Percentiles rank a stretch among this genome's conserved stretches.
Conservation (phyloP, 2,888 invertebrate genomes). For the Arctia plantaginis region DNA sequence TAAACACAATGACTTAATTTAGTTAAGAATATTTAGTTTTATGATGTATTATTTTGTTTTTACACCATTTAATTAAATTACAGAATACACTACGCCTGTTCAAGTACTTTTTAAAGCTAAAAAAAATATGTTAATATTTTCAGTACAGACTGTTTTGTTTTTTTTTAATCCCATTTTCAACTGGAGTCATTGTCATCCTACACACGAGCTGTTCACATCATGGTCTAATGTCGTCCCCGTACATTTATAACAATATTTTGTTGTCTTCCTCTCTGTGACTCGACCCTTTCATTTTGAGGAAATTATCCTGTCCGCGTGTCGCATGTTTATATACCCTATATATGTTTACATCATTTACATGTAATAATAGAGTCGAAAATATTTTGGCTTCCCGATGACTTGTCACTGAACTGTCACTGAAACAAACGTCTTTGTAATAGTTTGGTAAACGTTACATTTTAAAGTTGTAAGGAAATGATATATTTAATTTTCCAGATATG, state of each 20-base stretch:
- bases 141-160: background rate
- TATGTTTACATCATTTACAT: constrained; percentile 7
- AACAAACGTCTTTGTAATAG: background rate
- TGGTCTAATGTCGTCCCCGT: constrained; percentile 60
- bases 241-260: constrained; percentile 73
- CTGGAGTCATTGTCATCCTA: constrained; percentile 40
- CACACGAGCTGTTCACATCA: constrained; percentile 50
- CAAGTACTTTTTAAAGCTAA: too few relatives aligned
- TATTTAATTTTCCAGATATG: too few relatives aligned
- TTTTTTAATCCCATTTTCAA: constrained; percentile 10
- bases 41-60: too few relatives aligned
- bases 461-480: too few relatives aligned
- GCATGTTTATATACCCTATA: constrained; percentile 25
- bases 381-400: too few relatives aligned
- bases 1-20: too few relatives aligned
- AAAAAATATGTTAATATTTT: too few relatives aligned
- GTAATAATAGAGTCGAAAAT: constrained; percentile 7
- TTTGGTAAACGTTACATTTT: too few relatives aligned
- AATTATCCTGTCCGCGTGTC: constrained; percentile 59
- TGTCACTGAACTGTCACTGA: too few relatives aligned
- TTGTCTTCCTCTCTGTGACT: constrained; percentile 62
- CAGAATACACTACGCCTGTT: too few relatives aligned
- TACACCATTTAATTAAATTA: too few relatives aligned
- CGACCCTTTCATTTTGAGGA: constrained; percentile 65
- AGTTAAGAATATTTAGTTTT: too few relatives aligned